Evolutionary conservation across 2,797 vertebrate species (phyloP).

Genomic region (Muscicapa striata): DNA sequence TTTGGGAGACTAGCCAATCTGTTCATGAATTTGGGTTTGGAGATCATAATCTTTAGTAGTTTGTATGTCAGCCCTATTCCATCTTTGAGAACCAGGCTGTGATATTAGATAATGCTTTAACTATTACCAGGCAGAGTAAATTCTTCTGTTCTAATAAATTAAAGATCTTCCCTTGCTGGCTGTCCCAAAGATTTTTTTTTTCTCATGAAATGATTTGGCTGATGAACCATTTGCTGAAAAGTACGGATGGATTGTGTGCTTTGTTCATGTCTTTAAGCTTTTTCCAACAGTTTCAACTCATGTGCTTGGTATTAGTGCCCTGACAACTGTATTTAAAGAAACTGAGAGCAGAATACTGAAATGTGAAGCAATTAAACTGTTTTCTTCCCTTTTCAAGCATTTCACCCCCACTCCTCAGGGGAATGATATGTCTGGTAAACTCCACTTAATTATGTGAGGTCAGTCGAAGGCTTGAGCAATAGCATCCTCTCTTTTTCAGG

Average conservation of each 20-base stretch:
- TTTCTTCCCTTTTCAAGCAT: slow-evolving; percentile 24
- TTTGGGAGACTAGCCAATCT: neutral
- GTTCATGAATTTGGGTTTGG: neutral
- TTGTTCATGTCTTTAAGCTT: neutral
- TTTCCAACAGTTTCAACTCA: neutral
- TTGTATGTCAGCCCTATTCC: neutral
- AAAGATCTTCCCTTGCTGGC: neutral
- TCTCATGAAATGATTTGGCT: neutral
- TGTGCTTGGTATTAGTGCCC: neutral
- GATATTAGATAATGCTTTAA: slow-evolving; percentile 1
- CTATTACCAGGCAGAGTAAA: neutral
- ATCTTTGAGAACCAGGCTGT: neutral
- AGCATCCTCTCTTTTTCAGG: neutral
- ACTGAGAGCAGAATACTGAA: neutral
- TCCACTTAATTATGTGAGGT: slow-evolving; percentile 50
- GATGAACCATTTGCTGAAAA: neutral
- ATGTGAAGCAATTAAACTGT: neutral
- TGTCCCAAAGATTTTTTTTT: neutral
- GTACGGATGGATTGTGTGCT: neutral
- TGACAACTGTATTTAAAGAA: neutral
- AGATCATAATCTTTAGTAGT: neutral
- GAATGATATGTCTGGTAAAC: slow-evolving; percentile 32
- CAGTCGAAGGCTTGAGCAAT: slow-evolving; percentile 29
- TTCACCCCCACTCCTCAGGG: neutral
- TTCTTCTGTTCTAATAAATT: neutral